phyloP scores from a whole-genome alignment of 2,797 vertebrate genomes.

The Notamacropus eugenii region DNA sequence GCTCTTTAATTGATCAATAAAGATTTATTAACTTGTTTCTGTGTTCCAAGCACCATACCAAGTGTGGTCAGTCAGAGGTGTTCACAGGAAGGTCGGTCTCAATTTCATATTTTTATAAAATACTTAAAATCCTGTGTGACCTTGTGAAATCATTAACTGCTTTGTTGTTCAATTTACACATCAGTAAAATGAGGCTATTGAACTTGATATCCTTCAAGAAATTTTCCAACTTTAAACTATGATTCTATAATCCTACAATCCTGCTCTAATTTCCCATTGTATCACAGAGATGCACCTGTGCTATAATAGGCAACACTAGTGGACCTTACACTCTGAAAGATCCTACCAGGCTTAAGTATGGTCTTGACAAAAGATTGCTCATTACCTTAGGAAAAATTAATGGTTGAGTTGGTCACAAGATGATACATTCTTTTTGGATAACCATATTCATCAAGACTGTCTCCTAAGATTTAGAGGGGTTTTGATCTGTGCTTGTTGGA shows the following conservation, averaged over 20 bases:
- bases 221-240: neutral
- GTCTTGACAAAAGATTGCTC: neutral
- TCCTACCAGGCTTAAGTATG: neutral
- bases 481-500: neutral
- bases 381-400: neutral
- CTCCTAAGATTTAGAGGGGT: neutral
- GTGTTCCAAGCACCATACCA: neutral
- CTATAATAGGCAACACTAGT: neutral
- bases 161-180: neutral
- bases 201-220: neutral
- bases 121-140: neutral
- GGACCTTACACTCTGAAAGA: neutral
- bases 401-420: neutral
- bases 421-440: neutral
- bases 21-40: neutral
- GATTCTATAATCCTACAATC: neutral
- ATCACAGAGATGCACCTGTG: neutral
- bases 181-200: neutral
- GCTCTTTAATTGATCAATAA: neutral
- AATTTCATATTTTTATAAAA: conserved; percentile 15
- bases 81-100: neutral
- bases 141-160: neutral
- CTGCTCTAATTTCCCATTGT: neutral
- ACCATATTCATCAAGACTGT: neutral
- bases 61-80: neutral